Evolutionary conservation across 2,797 vertebrate species (phyloP).

Genomic region (Pseudocheirus occidentalis): DNA sequence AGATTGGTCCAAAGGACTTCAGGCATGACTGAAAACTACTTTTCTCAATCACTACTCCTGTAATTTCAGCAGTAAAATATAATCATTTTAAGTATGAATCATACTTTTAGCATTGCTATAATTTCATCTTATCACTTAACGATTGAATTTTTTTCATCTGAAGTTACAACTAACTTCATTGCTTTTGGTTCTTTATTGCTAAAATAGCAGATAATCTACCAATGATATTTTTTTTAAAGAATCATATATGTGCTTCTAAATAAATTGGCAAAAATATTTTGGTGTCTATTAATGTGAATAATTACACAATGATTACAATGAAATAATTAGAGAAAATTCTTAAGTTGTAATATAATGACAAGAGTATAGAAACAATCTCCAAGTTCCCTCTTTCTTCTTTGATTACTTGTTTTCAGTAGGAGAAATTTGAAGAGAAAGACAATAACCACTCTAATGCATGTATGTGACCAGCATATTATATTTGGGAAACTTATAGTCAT

Average conservation of each 20-base stretch:
- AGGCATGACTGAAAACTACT: background rate
- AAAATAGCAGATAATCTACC: background rate
- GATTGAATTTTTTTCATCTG: conserved; percentile 1
- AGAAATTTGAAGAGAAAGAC: background rate
- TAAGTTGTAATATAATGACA: background rate
- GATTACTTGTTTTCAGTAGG: background rate
- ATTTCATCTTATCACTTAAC: background rate
- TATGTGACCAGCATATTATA: background rate
- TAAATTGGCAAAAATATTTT: background rate
- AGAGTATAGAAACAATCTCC: background rate
- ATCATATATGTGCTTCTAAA: background rate
- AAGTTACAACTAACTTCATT: conserved; percentile 29
- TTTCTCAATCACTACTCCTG: background rate
- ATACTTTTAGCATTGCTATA: background rate
- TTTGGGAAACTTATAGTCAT: background rate
- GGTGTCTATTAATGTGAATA: background rate
- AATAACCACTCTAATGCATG: background rate
- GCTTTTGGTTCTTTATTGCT: conserved; percentile 10
- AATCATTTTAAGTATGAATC: background rate
- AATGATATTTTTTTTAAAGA: conserved; percentile 24
- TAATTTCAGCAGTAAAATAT: conserved; percentile 36
- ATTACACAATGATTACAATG: background rate
- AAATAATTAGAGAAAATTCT: background rate
- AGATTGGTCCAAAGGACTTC: background rate
- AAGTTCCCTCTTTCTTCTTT: background rate